phyloP scores from a whole-genome alignment of 2,797 vertebrate species.

The Phalloptychus januarius region DNA sequence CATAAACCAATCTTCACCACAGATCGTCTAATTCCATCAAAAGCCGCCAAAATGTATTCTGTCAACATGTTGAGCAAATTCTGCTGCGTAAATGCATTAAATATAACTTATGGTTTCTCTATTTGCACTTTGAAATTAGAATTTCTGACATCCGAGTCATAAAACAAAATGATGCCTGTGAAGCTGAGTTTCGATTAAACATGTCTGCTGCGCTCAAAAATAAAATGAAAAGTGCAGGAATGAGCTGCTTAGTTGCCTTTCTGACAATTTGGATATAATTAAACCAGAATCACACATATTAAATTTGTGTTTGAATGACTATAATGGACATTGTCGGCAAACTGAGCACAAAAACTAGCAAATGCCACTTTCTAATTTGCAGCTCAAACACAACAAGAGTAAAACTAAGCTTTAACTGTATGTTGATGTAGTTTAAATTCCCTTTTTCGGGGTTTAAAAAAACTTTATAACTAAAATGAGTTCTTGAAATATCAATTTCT shows the following conservation, averaged over 20 bases:
- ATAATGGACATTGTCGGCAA: background rate
- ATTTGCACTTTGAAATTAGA: conserved; percentile 1
- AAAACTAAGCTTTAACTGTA: background rate
- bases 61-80: background rate
- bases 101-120: background rate
- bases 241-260: background rate
- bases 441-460: background rate
- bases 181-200: background rate
- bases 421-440: no score
- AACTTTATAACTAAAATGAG: background rate
- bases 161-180: background rate
- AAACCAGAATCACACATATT: background rate
- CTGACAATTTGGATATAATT: background rate
- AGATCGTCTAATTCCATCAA: background rate
- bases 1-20: background rate
- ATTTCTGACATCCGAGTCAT: background rate
- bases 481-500: background rate
- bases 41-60: background rate
- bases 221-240: background rate
- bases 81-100: background rate
- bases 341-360: background rate
- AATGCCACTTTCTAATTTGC: background rate
- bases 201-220: background rate
- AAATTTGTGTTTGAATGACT: background rate
- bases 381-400: background rate